These are phyloP conservation scores for Parauchenoglanis ngamensis DNA, from an alignment of 2,797 vertebrate species.

Conservation along the genomic window DNA sequence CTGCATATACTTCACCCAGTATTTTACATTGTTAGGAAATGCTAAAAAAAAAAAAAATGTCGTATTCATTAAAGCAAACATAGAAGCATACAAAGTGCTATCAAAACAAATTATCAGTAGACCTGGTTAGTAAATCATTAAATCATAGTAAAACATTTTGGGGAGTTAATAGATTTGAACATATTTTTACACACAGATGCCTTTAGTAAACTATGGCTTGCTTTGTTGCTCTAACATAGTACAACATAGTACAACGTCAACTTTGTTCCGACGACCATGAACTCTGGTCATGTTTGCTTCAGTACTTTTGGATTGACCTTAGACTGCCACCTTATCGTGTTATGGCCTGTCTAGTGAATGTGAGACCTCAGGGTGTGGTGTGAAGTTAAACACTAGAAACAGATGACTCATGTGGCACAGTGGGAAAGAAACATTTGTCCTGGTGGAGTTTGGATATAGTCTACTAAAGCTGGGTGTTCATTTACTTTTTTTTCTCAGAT, in stretches of 20 bases:
- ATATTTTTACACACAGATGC: neutral
- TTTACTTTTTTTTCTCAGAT: neutral
- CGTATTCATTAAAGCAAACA: neutral
- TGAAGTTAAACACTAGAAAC: slow-evolving; percentile 27
- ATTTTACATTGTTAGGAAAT: neutral
- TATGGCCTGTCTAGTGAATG: neutral
- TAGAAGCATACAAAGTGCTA: too few species aligned
- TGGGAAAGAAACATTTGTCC: slow-evolving; percentile 34
- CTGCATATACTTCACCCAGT: neutral
- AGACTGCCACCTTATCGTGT: neutral
- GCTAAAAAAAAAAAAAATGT: too few species aligned
- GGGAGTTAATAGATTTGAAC: neutral
- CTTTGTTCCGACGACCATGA: neutral
- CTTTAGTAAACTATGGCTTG: neutral
- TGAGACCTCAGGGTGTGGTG: neutral
- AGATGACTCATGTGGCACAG: neutral
- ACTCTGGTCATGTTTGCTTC: neutral
- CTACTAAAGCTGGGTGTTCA: slow-evolving; percentile 22
- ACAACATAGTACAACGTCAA: neutral
- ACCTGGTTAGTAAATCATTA: neutral
- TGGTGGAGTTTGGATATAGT: neutral
- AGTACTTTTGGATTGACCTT: too few species aligned
- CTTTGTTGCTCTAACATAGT: neutral
- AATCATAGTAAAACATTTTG: neutral
- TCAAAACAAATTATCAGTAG: neutral